Conservation (phyloP, 2,113 vertebrate genomes). For the Panurus biarmicus region DNA sequence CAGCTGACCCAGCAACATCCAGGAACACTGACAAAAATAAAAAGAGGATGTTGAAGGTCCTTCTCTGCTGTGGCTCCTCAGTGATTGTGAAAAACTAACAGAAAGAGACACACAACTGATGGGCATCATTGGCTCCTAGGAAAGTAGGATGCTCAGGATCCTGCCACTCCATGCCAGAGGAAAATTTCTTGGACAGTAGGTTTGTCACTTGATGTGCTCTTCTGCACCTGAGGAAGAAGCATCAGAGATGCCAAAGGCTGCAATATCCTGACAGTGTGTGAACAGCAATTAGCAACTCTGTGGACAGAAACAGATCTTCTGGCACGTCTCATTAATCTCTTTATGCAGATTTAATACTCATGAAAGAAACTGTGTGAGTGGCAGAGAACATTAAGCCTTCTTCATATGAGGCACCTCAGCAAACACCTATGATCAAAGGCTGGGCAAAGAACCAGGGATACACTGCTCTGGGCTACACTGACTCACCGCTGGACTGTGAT, state of each 20-base stretch:
- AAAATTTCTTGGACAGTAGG: neutral
- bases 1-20: neutral
- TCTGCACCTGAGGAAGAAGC: neutral
- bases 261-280: neutral
- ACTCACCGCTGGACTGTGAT: neutral
- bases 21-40: neutral
- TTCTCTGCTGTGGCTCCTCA: neutral
- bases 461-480: neutral
- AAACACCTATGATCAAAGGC: neutral
- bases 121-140: neutral
- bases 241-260: neutral
- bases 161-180: neutral
- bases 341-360: neutral
- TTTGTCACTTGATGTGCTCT: neutral
- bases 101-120: neutral
- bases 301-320: neutral
- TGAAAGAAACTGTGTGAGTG: neutral
- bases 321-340: slow-evolving; percentile 5
- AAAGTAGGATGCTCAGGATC: neutral
- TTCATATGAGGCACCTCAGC: neutral
- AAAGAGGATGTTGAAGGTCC: neutral
- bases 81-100: neutral
- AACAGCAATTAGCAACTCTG: neutral
- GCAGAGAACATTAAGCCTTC: neutral
- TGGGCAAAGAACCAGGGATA: neutral